Conservation (phyloP, 2,888 invertebrate genomes). For the Saturnia pavonia region DNA sequence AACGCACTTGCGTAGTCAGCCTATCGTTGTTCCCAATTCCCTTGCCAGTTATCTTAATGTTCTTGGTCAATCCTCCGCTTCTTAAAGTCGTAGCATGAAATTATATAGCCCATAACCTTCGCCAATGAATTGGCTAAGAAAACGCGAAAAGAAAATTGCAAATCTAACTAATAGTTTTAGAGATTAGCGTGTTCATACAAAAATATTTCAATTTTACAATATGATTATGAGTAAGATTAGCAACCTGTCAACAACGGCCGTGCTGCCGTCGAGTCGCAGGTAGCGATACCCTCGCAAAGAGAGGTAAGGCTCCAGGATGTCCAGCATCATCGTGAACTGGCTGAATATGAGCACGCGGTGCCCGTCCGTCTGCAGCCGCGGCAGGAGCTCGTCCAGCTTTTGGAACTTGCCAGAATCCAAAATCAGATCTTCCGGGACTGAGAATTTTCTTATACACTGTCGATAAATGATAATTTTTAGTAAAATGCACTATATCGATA, state of each 20-base stretch:
- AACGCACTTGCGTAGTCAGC: too few relatives aligned
- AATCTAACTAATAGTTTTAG: too few relatives aligned
- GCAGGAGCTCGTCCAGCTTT: conserved; percentile 89
- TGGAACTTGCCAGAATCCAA: conserved; percentile 93
- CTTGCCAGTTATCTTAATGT: too few relatives aligned
- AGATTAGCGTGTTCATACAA: too few relatives aligned
- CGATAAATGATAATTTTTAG: conserved; percentile 20
- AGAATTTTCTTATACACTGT: conserved; percentile 83
- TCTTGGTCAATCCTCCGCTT: too few relatives aligned
- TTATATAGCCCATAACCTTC: too few relatives aligned
- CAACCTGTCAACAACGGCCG: conserved; percentile 90
- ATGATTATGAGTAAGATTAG: background rate
- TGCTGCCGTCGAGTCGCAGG: conserved; percentile 94
- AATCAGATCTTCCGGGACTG: conserved; percentile 86
- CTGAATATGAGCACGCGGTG: conserved; percentile 96
- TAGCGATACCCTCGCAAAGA: conserved; percentile 87
- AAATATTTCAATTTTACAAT: too few relatives aligned
- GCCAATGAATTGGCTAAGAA: too few relatives aligned
- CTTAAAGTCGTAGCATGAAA: too few relatives aligned
- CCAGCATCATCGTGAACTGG: conserved; percentile 97
- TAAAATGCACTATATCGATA: background rate
- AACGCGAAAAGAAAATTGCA: too few relatives aligned
- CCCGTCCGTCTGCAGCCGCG: conserved; percentile 86
- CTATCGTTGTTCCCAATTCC: too few relatives aligned
- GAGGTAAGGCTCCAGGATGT: conserved; percentile 94